Evolutionary conservation across 2,797 vertebrate species (phyloP).

Genomic region (Fistularia commersonii): DNA sequence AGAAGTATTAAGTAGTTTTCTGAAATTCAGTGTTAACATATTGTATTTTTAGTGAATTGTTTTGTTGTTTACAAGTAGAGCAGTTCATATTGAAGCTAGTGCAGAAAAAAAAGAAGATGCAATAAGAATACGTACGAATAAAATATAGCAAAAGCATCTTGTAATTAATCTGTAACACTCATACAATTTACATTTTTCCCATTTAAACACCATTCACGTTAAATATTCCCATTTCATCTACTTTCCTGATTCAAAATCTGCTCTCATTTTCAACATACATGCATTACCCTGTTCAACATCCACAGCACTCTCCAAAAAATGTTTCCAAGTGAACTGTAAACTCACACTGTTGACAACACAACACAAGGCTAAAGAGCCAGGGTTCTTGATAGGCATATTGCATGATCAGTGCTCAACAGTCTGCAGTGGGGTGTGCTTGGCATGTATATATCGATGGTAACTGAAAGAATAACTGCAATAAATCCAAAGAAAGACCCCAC

Average conservation of each 20-base stretch:
- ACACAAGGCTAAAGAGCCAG: background rate
- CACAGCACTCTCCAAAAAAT: conserved; percentile 8
- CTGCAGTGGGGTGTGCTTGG: conserved; percentile 8
- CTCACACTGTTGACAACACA: conserved; percentile 23
- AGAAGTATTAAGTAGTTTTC: too few relatives aligned
- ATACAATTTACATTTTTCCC: too few relatives aligned
- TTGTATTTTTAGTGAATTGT: too few relatives aligned
- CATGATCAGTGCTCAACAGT: conserved; percentile 3
- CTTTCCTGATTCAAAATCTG: conserved; percentile 13
- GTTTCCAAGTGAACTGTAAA: conserved; percentile 16
- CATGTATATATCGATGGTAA: conserved; percentile 13
- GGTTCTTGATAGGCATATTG: conserved; percentile 9
- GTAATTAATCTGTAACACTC: too few relatives aligned
- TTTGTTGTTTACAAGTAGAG: too few relatives aligned
- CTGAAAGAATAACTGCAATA: conserved; percentile 15
- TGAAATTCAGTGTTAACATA: too few relatives aligned
- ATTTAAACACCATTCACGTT: conserved; percentile 1
- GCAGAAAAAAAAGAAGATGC: too few relatives aligned
- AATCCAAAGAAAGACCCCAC: conserved; percentile 26
- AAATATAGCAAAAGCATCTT: too few relatives aligned
- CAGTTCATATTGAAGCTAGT: too few relatives aligned
- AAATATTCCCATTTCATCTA: conserved; percentile 7
- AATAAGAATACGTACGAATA: too few relatives aligned
- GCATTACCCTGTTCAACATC: conserved; percentile 6
- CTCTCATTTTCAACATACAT: conserved; percentile 1